Base-by-base conservation (phyloP, 1,140 invertebrate species). In the Plutomurus gul region DNA sequence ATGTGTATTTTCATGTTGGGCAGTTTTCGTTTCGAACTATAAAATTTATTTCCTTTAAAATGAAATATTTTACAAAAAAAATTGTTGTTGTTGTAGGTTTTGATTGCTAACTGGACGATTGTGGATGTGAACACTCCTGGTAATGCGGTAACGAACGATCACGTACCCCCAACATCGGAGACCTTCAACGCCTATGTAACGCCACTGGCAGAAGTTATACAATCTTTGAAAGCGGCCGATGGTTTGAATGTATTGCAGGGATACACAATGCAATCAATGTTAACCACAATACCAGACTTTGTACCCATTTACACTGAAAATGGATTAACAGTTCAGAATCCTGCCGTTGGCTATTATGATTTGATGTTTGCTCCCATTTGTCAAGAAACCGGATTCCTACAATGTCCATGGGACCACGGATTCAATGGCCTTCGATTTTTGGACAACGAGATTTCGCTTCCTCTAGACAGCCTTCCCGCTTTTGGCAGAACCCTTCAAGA, bases 251-350 rank as follows among this genome's bases (percentile, higher is more conserved):
- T 2, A 10, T 5, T 80, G 6, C 40, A 74, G 30, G 40, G 43
- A 2, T 75, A 46, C 37, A 46, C 73, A 4, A 27, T 73, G 39
- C 33, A 7, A 4, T 75, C 78, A 40, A n/a, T 80, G 10, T 76
- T 73, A n/a, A 6, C 10, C 36, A 36, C 33, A 33, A 74, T 80
- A 4, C 27, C 25, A 7, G 72, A 43, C 5, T 73, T 56, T 30
- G 65, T 74, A 8, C 73, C 78, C 13, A 70, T 80, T 10, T 80
- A 20, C 40, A 80, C 78, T 11, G 78, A 80, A 39, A 25, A 49
- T 40, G 72, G 30, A 3, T 3, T 6, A n/a, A 46, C 46, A 8
- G 72, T 51, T 22, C 20, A 37, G 13, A 80, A 80, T 46, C 79
- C 79, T 13, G 79, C 79, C n/a, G 49, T 40, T 16, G 79, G 79